A percentile compares a stretch with the other conserved stretches of the same genome.
Conservation (phyloP, 2,113 vertebrate species). For the Apteryx mantelli region DNA sequence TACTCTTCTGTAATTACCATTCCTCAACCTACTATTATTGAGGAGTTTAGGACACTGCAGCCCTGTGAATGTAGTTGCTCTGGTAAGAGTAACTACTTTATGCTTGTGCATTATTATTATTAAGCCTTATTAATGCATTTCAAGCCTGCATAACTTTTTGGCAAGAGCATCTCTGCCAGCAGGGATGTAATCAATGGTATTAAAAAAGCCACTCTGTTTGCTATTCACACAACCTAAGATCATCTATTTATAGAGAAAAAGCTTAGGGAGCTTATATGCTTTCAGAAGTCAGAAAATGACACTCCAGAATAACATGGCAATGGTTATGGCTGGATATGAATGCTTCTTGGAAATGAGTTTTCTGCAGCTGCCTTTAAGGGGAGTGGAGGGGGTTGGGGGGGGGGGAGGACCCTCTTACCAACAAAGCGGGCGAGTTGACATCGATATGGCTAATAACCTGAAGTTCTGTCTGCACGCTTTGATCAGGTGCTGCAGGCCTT, state of each 20-base stretch:
- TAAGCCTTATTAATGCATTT: conserved; percentile 73
- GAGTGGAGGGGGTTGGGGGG: not conserved
- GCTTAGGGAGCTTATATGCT: conserved; percentile 61
- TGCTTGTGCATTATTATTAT: conserved; percentile 66
- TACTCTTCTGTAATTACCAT: conserved; percentile 76
- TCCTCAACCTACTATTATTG: conserved; percentile 81
- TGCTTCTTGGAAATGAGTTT: not conserved
- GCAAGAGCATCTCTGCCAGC: conserved; percentile 68
- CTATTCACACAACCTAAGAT: conserved; percentile 69
- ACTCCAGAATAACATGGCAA: not conserved
- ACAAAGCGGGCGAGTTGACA: conserved; percentile 80
- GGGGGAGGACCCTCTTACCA: conserved; percentile 71
- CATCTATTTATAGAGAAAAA: conserved; percentile 67
- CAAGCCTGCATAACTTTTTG: conserved; percentile 76
- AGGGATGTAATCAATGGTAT: conserved; percentile 71
- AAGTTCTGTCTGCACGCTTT: conserved; percentile 78
- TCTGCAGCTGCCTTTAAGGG: not conserved
- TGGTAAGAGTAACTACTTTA: conserved; percentile 68
- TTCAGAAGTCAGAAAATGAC: conserved; percentile 57
- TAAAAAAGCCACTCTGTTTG: conserved; percentile 57
- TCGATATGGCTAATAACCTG: conserved; percentile 82
- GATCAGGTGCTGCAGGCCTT: conserved; percentile 72
- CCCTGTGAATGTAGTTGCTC: conserved; percentile 64
- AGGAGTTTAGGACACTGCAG: conserved; percentile 69
- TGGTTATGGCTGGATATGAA: not conserved